These are phyloP conservation scores for Zaprionus taronus DNA, from an alignment of 1,140 invertebrate genomes.

Conservation along the genomic window DNA sequence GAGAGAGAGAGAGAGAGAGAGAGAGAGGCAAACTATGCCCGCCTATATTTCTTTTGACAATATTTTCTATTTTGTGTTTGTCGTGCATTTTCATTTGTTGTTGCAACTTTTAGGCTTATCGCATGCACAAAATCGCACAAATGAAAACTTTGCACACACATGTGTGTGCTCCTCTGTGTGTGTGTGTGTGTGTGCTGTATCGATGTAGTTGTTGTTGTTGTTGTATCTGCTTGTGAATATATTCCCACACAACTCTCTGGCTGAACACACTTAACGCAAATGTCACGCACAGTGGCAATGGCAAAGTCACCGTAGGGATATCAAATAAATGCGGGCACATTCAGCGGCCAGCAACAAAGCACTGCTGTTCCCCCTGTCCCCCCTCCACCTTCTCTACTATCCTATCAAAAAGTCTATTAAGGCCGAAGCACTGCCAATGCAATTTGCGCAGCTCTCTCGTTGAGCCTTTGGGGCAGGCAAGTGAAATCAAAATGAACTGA, in stretches of 20 bases:
- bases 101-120: constrained; percentile 66
- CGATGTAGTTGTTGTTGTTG: background rate
- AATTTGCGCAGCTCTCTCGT: constrained; percentile 32
- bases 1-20: constrained; percentile 14
- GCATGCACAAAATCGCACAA: constrained; percentile 53
- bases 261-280: constrained; percentile 73
- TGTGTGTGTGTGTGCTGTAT: constrained; percentile 2
- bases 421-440: constrained; percentile 36
- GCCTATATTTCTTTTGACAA: constrained; percentile 55
- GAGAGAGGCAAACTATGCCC: constrained; percentile 3
- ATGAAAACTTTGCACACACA: constrained; percentile 62
- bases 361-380: background rate
- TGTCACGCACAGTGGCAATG: constrained; percentile 78
- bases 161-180: background rate
- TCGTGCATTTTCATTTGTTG: constrained; percentile 73
- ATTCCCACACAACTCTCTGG: constrained; percentile 65
- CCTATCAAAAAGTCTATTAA: constrained; percentile 33
- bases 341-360: constrained; percentile 42
- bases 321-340: constrained; percentile 76
- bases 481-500: constrained; percentile 21
- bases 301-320: constrained; percentile 72
- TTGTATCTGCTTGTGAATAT: constrained; percentile 39
- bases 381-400: background rate
- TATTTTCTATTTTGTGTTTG: constrained; percentile 51
- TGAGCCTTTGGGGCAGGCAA: constrained; percentile 43